phyloP scores from a whole-genome alignment of 2,113 vertebrate species.

The Malurus alboscapulatus region DNA sequence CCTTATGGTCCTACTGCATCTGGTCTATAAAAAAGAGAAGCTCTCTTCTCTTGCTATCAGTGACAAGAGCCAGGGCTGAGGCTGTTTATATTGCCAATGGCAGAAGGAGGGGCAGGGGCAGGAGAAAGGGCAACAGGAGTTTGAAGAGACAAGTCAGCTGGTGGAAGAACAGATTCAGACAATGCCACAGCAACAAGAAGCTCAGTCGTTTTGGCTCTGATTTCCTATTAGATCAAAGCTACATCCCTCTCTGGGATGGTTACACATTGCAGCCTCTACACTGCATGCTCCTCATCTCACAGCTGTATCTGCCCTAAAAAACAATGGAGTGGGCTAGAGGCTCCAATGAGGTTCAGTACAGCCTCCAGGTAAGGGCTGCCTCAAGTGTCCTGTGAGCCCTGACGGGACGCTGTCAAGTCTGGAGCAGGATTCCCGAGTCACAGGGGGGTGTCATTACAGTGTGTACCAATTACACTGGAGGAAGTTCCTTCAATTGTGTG shows the following conservation, averaged over 20 bases:
- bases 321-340: background rate
- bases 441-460: accelerated
- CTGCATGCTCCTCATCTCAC: background rate
- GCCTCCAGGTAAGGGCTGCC: background rate
- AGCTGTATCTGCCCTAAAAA: background rate
- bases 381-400: background rate
- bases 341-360: background rate
- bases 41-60: background rate
- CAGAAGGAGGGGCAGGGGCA: background rate
- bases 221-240: background rate
- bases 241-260: background rate
- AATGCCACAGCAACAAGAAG: background rate
- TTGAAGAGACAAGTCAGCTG: background rate
- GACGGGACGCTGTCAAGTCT: background rate
- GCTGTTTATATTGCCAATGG: background rate
- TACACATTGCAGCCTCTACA: background rate
- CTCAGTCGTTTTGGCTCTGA: background rate
- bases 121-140: background rate
- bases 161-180: background rate
- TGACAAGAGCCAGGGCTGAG: background rate
- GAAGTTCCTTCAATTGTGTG: background rate
- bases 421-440: background rate
- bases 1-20: background rate
- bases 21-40: background rate
- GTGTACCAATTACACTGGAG: background rate